A percentile compares a stretch with the other conserved stretches of the same genome.
Conservation (phyloP, 2,888 invertebrate species). For the Cybosia mesomella region DNA sequence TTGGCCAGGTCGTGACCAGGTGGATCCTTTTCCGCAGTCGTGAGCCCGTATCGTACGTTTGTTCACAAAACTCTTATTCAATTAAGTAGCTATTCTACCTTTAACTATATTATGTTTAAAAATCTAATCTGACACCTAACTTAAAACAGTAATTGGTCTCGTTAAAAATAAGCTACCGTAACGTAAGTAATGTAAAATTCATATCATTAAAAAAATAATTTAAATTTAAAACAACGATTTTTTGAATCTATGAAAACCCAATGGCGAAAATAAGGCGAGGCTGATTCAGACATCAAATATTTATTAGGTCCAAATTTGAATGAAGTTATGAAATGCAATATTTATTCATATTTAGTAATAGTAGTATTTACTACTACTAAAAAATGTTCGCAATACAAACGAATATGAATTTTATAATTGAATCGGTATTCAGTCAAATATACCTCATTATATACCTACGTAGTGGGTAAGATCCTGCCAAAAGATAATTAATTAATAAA, state of each 20-base stretch:
- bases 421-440: no score
- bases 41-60: conserved; percentile 59
- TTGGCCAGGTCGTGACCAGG: conserved; percentile 65
- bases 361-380: no score
- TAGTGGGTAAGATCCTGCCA: no score
- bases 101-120: not conserved
- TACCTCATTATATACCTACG: no score
- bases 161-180: conserved; percentile 14
- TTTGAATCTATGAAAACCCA: not conserved
- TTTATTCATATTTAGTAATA: no score
- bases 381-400: not conserved
- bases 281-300: no score
- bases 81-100: conserved; percentile 41
- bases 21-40: conserved; percentile 75
- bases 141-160: conserved; percentile 24
- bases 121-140: conserved; percentile 17
- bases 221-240: not conserved
- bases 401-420: no score
- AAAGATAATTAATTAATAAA: no score
- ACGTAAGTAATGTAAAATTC: not conserved
- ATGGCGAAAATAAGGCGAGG: no score
- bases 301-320: not conserved
- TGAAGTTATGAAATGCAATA: not conserved
- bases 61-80: conserved; percentile 55
- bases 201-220: not conserved